These are phyloP conservation scores for Diglossa cyanea DNA, from an alignment of 2,797 vertebrate species.

Conservation along the genomic window DNA sequence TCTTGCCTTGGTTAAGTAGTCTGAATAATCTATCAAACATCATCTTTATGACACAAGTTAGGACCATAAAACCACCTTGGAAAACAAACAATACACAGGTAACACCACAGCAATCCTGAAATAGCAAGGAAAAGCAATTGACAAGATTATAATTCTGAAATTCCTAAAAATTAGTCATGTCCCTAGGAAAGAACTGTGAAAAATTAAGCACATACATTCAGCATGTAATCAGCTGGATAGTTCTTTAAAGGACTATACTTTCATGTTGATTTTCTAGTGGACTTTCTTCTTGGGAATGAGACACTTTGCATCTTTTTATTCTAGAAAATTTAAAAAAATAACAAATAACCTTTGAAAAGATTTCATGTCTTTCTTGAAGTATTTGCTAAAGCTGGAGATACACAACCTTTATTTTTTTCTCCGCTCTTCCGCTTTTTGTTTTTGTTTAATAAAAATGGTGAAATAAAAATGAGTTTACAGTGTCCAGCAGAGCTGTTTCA, in stretches of 20 bases:
- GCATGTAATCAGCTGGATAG: not conserved
- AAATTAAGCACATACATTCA: not conserved
- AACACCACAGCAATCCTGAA: not conserved
- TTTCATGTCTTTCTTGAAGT: not conserved
- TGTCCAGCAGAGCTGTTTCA: constrained; percentile 17
- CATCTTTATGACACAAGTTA: not conserved
- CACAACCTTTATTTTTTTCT: not conserved
- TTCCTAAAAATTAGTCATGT: not conserved
- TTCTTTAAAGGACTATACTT: not conserved
- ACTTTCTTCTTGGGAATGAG: not conserved
- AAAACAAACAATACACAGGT: not conserved
- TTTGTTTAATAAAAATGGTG: not conserved
- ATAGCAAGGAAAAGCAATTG: not conserved
- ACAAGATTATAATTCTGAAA: not conserved
- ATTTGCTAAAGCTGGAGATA: not conserved
- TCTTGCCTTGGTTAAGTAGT: constrained; percentile 24
- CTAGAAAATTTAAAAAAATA: not conserved
- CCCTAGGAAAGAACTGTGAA: not conserved
- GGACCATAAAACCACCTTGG: not conserved
- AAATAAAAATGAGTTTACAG: not conserved
- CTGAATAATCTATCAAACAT: constrained; percentile 7
- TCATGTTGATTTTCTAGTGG: not conserved
- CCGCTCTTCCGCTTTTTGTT: accelerated
- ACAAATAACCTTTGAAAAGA: not conserved
- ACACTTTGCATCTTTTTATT: not conserved